Conservation (phyloP, 2,113 vertebrate genomes). For the Mugil cephalus region DNA sequence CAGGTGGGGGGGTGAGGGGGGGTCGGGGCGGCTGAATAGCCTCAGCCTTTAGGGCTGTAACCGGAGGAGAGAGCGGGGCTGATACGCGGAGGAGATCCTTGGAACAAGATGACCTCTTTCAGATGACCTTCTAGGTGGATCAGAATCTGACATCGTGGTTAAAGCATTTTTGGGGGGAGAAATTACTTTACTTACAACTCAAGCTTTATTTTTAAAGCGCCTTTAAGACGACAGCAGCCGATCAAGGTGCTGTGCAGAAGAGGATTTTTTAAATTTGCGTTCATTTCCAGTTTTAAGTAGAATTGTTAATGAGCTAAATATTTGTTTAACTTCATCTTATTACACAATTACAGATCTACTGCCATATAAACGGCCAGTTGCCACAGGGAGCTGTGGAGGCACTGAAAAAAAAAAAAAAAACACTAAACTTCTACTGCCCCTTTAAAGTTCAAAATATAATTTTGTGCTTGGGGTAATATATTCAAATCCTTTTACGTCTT, state of each 20-base stretch:
- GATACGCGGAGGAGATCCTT: conserved; percentile 58
- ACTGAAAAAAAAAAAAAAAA: conserved; percentile 8
- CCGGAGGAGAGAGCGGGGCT: conserved; percentile 64
- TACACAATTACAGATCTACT: conserved; percentile 20
- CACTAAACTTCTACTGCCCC: conserved; percentile 28
- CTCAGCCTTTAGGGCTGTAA: conserved; percentile 78
- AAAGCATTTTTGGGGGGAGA: conserved; percentile 27
- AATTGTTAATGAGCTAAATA: no score
- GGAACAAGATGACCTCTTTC: conserved; percentile 63
- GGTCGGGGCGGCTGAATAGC: conserved; percentile 42
- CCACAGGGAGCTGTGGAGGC: not conserved
- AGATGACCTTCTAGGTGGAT: conserved; percentile 60
- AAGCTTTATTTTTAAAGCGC: no score
- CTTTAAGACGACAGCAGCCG: no score
- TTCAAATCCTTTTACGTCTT: conserved; percentile 74
- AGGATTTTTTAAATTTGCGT: not conserved
- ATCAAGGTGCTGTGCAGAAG: no score
- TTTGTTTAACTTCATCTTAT: not conserved
- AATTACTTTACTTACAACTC: no score
- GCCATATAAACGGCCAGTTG: not conserved
- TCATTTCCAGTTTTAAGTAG: not conserved
- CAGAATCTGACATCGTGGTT: conserved; percentile 52
- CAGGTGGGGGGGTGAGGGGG: conserved; percentile 73
- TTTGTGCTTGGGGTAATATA: conserved; percentile 59
- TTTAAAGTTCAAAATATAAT: conserved; percentile 48